Percentiles rank a stretch among this genome's conserved stretches.
These are phyloP conservation scores for Gymnodraco acuticeps DNA, from an alignment of 2,797 vertebrate species.

Conservation along the genomic window DNA sequence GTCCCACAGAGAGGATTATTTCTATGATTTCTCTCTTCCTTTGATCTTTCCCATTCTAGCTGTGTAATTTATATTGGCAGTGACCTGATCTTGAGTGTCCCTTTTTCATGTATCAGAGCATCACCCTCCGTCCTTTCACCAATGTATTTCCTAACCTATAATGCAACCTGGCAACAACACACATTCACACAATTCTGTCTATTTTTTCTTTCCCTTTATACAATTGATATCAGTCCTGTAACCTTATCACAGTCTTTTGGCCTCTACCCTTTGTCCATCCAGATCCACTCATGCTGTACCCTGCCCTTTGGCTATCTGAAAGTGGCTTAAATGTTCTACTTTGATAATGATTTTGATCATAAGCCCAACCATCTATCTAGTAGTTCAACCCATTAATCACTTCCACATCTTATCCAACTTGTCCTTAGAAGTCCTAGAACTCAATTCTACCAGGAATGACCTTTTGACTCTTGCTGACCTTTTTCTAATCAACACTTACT, in stretches of 20 bases:
- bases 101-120: constrained; percentile 16
- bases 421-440: constrained; percentile 25
- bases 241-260: constrained; percentile 20
- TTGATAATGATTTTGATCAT: constrained; percentile 30
- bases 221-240: not conserved
- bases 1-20: constrained; percentile 21
- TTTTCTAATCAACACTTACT: constrained; percentile 37
- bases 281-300: constrained; percentile 5
- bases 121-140: not conserved
- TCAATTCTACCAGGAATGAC: constrained; percentile 31
- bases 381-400: not conserved
- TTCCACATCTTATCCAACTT: constrained; percentile 1
- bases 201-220: not conserved
- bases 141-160: not conserved
- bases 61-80: not conserved
- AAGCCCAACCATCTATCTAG: not conserved
- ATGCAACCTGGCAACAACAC: not conserved
- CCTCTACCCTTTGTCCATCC: constrained; percentile 7
- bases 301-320: not conserved
- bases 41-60: constrained; percentile 40
- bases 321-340: constrained; percentile 12
- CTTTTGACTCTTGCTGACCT: constrained; percentile 51
- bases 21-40: constrained; percentile 30
- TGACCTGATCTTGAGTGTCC: constrained; percentile 25
- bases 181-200: not conserved